Conservation (phyloP, 2,888 invertebrate species). For the Tridacna gigas region DNA sequence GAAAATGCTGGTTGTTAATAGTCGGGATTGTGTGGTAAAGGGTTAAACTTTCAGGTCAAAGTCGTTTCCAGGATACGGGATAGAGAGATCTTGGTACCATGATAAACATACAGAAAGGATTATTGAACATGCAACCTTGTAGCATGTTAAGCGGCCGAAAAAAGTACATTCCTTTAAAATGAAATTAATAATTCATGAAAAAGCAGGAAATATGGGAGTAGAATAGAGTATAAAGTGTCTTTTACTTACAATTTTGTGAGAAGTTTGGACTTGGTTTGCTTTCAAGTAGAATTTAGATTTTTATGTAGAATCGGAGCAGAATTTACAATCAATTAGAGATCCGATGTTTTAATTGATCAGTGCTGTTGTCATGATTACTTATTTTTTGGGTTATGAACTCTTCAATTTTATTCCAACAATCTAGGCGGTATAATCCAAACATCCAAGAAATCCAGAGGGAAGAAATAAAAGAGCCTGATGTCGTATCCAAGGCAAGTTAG, state of each 20-base stretch:
- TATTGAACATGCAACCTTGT: neutral
- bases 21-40: no score
- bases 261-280: neutral
- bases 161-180: neutral
- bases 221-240: neutral
- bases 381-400: constrained; percentile 62
- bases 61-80: no score
- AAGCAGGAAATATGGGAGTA: neutral
- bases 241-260: neutral
- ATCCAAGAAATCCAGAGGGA: constrained; percentile 46
- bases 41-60: no score
- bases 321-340: constrained; percentile 8
- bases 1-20: no score
- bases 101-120: no score
- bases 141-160: neutral
- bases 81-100: no score
- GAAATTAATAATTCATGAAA: no score
- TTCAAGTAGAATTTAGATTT: neutral
- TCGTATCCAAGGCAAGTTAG: constrained; percentile 68
- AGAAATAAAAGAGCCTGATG: constrained; percentile 53
- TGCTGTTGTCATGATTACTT: constrained; percentile 34
- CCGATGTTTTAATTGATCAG: constrained; percentile 12
- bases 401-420: constrained; percentile 64
- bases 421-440: constrained; percentile 59
- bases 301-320: neutral